Evolutionary conservation across 2,888 invertebrate genomes (phyloP).

Genomic region (Yponomeuta malinellus): DNA sequence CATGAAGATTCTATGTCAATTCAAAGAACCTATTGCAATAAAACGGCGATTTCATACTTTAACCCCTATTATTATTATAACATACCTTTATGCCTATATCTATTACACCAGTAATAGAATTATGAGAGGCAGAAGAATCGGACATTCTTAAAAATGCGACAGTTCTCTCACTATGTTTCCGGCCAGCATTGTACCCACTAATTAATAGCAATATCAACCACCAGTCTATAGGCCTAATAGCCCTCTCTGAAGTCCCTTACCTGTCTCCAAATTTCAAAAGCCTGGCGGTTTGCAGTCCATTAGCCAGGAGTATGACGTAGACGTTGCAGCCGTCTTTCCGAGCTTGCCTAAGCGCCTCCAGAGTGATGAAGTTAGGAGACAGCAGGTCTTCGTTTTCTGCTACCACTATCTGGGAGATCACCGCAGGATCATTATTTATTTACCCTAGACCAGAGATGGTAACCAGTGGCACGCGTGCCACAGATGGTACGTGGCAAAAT

Average conservation of each 20-base stretch:
- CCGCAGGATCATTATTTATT: background rate
- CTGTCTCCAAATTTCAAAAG: slow-evolving; percentile 83
- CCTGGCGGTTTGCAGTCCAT: slow-evolving; percentile 80
- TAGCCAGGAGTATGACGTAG: slow-evolving; percentile 82
- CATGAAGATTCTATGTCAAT: too few relatives aligned
- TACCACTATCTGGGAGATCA: slow-evolving; percentile 66
- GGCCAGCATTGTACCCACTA: too few relatives aligned
- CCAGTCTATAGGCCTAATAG: background rate
- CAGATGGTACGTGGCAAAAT: too few relatives aligned
- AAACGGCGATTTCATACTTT: too few relatives aligned
- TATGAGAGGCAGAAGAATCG: background rate
- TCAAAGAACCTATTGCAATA: too few relatives aligned
- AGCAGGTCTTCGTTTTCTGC: slow-evolving; percentile 79
- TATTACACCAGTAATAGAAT: background rate
- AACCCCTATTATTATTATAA: too few relatives aligned
- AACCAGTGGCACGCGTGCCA: too few relatives aligned
- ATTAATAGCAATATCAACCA: too few relatives aligned
- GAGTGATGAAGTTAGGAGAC: slow-evolving; percentile 76
- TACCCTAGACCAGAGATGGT: background rate
- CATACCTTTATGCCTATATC: background rate
- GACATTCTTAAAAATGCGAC: too few relatives aligned
- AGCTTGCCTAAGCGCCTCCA: slow-evolving; percentile 73
- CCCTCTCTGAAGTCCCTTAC: slow-evolving; percentile 34
- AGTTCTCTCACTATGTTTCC: too few relatives aligned
- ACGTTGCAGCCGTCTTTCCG: slow-evolving; percentile 81